Percentiles rank a stretch among this genome's conserved stretches.
Evolutionary conservation across 2,888 invertebrate genomes (phyloP).

Genomic region (Cheilosia scutellata): DNA sequence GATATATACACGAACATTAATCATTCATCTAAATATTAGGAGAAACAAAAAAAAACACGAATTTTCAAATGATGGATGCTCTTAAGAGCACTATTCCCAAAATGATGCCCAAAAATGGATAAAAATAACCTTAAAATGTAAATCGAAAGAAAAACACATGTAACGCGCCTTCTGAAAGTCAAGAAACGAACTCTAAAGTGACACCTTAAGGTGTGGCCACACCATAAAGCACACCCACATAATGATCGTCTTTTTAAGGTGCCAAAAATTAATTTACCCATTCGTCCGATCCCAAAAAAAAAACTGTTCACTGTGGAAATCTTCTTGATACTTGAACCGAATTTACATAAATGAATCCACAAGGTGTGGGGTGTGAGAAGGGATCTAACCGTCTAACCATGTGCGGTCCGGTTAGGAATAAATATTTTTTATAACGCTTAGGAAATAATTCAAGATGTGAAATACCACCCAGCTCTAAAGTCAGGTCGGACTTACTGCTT

Average conservation of each 20-base stretch:
- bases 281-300: not conserved
- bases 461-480: constrained; percentile 39
- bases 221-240: constrained; percentile 48
- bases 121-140: not conserved
- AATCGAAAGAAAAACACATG: constrained; percentile 36
- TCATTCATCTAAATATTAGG: constrained; percentile 23
- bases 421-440: not conserved
- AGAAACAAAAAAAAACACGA: constrained; percentile 14
- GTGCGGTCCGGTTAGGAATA: constrained; percentile 5
- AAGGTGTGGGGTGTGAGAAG: not conserved
- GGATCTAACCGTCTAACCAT: not conserved
- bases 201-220: constrained; percentile 51
- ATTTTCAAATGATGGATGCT: constrained; percentile 24
- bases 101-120: constrained; percentile 22
- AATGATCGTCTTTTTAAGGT: constrained; percentile 2
- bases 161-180: constrained; percentile 25
- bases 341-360: constrained; percentile 29
- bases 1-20: constrained; percentile 40
- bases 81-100: not conserved
- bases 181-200: constrained; percentile 23
- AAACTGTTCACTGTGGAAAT: not conserved
- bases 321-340: not conserved
- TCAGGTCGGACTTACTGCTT: constrained; percentile 6
- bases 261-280: constrained; percentile 45
- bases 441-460: not conserved